Conservation (phyloP, 2,888 invertebrate species). For the Idaea biselata region DNA sequence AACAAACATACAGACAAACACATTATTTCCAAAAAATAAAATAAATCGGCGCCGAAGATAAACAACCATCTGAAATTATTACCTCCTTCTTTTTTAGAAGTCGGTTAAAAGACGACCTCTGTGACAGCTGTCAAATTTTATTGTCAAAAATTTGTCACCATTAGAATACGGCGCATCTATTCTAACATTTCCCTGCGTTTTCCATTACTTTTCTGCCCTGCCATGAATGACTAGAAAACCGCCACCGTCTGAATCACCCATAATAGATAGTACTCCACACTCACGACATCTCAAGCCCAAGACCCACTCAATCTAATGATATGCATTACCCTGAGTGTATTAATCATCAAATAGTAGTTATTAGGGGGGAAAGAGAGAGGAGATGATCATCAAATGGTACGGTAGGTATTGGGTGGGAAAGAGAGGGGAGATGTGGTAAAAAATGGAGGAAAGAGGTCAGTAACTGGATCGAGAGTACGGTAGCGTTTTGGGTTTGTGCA, state of each 20-base stretch:
- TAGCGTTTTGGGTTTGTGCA: conserved; percentile 44
- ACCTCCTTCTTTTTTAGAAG: too few relatives aligned
- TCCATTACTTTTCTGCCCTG: too few relatives aligned
- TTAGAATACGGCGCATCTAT: too few relatives aligned
- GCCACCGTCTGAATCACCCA: not conserved
- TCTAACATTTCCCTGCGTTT: too few relatives aligned
- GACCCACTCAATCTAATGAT: conserved; percentile 72
- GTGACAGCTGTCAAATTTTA: too few relatives aligned
- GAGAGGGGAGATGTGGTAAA: conserved; percentile 52
- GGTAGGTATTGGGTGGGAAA: conserved; percentile 53
- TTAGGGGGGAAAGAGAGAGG: conserved; percentile 56
- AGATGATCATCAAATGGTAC: conserved; percentile 63
- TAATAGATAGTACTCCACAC: conserved; percentile 4
- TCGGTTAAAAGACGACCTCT: too few relatives aligned
- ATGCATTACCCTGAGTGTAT: conserved; percentile 69
- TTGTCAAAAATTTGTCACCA: too few relatives aligned
- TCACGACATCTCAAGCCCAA: conserved; percentile 36
- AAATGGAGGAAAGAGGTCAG: conserved; percentile 63
- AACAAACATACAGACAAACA: too few relatives aligned
- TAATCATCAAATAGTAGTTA: conserved; percentile 68
- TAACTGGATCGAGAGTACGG: conserved; percentile 70
- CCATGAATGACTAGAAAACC: too few relatives aligned
- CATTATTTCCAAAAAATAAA: too few relatives aligned
- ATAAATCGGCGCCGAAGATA: too few relatives aligned
- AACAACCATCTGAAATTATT: too few relatives aligned